A percentile compares a stretch with the other conserved stretches of the same genome.
Conservation (phyloP, 2,113 vertebrate genomes). For the Passer domesticus region DNA sequence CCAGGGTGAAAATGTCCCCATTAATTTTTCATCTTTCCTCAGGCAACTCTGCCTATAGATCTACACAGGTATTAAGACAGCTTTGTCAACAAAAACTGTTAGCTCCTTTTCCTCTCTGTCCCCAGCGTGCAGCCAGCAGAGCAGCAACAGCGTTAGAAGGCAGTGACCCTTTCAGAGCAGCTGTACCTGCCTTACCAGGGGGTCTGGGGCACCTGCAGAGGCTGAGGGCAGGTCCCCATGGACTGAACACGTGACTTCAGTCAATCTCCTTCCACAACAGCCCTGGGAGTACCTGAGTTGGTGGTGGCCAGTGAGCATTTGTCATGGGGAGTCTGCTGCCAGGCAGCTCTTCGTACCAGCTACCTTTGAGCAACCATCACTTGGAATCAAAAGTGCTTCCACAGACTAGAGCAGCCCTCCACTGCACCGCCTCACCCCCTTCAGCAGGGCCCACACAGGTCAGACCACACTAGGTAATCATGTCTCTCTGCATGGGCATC, state of each 20-base stretch:
- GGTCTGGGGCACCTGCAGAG: not conserved
- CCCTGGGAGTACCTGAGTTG: not conserved
- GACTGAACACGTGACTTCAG: not conserved
- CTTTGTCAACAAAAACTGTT: not conserved
- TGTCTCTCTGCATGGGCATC: not conserved
- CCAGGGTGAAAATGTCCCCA: conserved; percentile 60
- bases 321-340: not conserved
- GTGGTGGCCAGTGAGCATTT: not conserved
- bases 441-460: not conserved
- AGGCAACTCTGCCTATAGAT: conserved; percentile 61
- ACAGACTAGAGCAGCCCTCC: not conserved
- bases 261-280: not conserved
- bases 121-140: not conserved
- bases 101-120: not conserved
- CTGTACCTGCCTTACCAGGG: not conserved
- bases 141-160: not conserved
- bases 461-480: not conserved
- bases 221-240: rapidly evolving
- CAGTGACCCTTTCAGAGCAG: not conserved
- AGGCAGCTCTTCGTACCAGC: not conserved
- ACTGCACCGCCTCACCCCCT: not conserved
- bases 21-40: conserved; percentile 71
- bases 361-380: not conserved
- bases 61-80: conserved; percentile 52
- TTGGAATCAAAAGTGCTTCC: not conserved